A percentile compares a stretch with the other conserved stretches of the same genome.
Conservation (phyloP, 2,888 invertebrate genomes). For the Cosmorhoe ocellata region DNA sequence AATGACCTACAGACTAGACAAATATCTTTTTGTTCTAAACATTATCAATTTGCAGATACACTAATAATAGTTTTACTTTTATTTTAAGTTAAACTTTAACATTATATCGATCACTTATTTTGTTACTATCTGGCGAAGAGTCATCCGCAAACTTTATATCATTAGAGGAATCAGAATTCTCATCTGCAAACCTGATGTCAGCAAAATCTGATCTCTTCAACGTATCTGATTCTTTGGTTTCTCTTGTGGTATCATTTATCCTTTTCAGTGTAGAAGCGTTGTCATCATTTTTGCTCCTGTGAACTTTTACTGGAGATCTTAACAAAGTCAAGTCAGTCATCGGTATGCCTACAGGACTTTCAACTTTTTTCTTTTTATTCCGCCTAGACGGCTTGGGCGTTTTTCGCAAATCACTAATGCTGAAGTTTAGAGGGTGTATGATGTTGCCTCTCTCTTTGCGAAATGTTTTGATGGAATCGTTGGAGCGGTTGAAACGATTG, state of each 20-base stretch:
- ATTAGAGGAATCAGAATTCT: constrained; percentile 82
- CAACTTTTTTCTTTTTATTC: constrained; percentile 62
- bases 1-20: constrained; percentile 22
- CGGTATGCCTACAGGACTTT: constrained; percentile 58
- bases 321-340: constrained; percentile 71
- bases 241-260: constrained; percentile 84
- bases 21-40: constrained; percentile 22
- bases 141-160: constrained; percentile 76
- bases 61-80: background rate
- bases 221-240: constrained; percentile 81
- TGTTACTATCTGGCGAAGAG: constrained; percentile 76
- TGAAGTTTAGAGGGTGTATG: constrained; percentile 78
- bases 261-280: constrained; percentile 80
- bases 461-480: constrained; percentile 64
- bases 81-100: constrained; percentile 52
- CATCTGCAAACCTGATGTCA: constrained; percentile 88
- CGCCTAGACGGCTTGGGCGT: constrained; percentile 64
- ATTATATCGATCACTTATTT: constrained; percentile 66
- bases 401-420: constrained; percentile 72
- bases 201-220: constrained; percentile 83
- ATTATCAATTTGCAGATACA: constrained; percentile 2
- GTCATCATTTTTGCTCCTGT: constrained; percentile 60
- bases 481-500: constrained; percentile 58
- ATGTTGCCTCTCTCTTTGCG: constrained; percentile 67
- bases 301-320: constrained; percentile 66